These are phyloP conservation scores for Harpegnathos saltator DNA, from an alignment of 1,140 invertebrate species.

Conservation along the genomic window DNA sequence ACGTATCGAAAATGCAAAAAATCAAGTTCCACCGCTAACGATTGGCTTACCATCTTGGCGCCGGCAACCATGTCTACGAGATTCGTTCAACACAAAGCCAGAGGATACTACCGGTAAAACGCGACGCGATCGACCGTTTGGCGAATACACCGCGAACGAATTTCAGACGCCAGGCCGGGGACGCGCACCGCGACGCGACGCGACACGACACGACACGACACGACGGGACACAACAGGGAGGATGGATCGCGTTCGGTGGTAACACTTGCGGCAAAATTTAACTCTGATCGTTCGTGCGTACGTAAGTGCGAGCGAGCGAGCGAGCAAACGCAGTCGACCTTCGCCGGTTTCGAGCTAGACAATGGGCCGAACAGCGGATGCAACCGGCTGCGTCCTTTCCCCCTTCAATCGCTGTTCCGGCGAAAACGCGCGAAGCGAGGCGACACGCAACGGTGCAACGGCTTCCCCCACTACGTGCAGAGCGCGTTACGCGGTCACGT, in stretches of 20 bases:
- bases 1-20: neutral
- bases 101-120: neutral
- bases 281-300: neutral
- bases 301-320: too few relatives aligned
- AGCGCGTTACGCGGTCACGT: constrained; percentile 70
- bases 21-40: constrained; percentile 23
- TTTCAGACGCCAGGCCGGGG: too few relatives aligned
- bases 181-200: too few relatives aligned
- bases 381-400: constrained; percentile 75
- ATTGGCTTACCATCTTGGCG: constrained; percentile 79
- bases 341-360: constrained; percentile 73
- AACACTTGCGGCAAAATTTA: too few relatives aligned
- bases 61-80: constrained; percentile 78
- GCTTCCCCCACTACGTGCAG: constrained; percentile 38
- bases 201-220: too few relatives aligned
- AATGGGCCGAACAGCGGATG: constrained; percentile 82
- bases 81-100: neutral
- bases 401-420: constrained; percentile 24
- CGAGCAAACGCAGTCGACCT: constrained; percentile 39
- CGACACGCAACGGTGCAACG: constrained; percentile 54
- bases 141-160: too few relatives aligned
- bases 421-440: neutral
- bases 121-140: too few relatives aligned
- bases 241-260: too few relatives aligned
- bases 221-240: too few relatives aligned